Evolutionary conservation across 2,113 vertebrate species (phyloP).

Genomic region (Leuciscus idus): DNA sequence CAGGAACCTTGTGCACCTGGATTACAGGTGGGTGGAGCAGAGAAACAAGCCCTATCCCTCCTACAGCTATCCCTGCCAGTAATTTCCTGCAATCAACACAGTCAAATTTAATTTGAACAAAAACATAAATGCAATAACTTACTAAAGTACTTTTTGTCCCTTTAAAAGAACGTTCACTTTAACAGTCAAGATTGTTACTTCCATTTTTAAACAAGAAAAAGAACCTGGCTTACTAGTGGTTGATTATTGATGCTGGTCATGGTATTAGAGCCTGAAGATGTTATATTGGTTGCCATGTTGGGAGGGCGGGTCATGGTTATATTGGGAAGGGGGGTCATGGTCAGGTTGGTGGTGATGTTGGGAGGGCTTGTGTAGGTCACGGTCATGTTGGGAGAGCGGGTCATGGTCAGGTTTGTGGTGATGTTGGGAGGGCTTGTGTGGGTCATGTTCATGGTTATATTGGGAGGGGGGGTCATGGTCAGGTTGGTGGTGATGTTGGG

Average conservation of each 20-base stretch:
- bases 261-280: no score
- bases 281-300: not conserved
- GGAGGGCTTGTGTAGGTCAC: not conserved
- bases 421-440: not conserved
- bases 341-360: not conserved
- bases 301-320: not conserved
- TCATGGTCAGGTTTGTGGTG: not conserved
- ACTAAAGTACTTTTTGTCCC: no score
- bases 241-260: no score
- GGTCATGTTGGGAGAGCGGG: not conserved
- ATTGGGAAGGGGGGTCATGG: not conserved
- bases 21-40: constrained; percentile 45
- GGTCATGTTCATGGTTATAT: not conserved
- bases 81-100: constrained; percentile 15
- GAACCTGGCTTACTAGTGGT: no score
- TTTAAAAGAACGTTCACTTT: not conserved
- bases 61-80: not conserved
- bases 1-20: constrained; percentile 16
- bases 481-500: not conserved
- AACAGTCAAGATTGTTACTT: not conserved
- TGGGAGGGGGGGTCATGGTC: not conserved
- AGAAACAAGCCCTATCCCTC: constrained; percentile 30
- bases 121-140: not conserved
- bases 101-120: not conserved
- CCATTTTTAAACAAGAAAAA: not conserved